These are phyloP conservation scores for Paratilapia polleni DNA, from an alignment of 2,113 vertebrate genomes.

Conservation along the genomic window DNA sequence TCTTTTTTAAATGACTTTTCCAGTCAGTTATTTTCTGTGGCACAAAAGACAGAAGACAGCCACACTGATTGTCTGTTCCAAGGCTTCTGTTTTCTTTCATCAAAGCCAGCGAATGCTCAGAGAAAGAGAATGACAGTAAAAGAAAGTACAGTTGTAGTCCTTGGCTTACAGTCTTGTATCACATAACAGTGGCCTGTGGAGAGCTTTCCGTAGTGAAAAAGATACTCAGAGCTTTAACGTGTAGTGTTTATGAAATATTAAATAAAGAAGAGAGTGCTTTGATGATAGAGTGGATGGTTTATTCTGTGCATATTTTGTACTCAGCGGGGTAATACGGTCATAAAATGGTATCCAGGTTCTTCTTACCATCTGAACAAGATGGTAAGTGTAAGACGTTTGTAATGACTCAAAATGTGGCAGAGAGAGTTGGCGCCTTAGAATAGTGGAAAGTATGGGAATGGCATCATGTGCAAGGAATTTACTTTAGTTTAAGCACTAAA, in stretches of 20 bases:
- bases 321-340: slow-evolving; percentile 16
- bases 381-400: not conserved
- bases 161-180: slow-evolving; percentile 45
- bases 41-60: slow-evolving; percentile 42
- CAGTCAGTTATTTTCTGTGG: slow-evolving; percentile 55
- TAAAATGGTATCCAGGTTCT: slow-evolving; percentile 25
- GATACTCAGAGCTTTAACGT: slow-evolving; percentile 4
- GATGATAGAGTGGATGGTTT: slow-evolving; percentile 3
- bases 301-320: not conserved
- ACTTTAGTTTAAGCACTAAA: too few species aligned
- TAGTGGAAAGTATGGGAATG: not conserved
- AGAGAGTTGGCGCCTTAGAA: not conserved
- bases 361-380: not conserved
- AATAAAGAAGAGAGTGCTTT: slow-evolving; percentile 12
- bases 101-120: slow-evolving; percentile 18
- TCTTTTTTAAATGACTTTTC: slow-evolving; percentile 57
- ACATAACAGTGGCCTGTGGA: slow-evolving; percentile 25
- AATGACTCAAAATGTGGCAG: not conserved
- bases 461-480: not conserved
- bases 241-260: slow-evolving; percentile 13
- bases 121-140: slow-evolving; percentile 27
- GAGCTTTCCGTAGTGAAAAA: slow-evolving; percentile 44
- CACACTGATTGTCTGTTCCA: slow-evolving; percentile 43
- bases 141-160: slow-evolving; percentile 31
- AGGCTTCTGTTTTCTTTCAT: slow-evolving; percentile 64